phyloP scores from a whole-genome alignment of 1,140 invertebrate genomes.

The Dysdera silvatica region DNA sequence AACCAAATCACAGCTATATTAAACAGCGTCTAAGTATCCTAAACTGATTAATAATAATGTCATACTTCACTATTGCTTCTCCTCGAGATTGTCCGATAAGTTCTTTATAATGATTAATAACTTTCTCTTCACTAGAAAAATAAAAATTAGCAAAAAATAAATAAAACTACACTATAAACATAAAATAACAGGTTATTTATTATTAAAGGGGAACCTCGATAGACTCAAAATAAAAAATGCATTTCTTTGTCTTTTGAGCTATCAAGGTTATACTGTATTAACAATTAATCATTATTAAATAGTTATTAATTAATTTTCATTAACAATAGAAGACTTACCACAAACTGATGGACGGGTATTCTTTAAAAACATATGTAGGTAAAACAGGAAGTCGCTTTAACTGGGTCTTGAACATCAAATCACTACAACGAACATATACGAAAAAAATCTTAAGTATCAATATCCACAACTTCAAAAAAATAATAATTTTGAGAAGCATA shows the following conservation, averaged over 20 bases:
- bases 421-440: slow-evolving; percentile 37
- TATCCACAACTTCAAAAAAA: not conserved
- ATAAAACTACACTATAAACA: too few species aligned
- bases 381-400: slow-evolving; percentile 48
- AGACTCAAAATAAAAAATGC: too few species aligned
- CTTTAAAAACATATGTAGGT: slow-evolving; percentile 45
- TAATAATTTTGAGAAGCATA: too few species aligned
- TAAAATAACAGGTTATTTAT: too few species aligned
- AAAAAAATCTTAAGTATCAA: not conserved
- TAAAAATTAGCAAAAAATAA: not conserved
- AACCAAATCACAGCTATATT: too few species aligned
- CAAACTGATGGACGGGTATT: slow-evolving; percentile 47
- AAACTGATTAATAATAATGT: too few species aligned
- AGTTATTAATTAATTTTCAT: not conserved
- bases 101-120: slow-evolving; percentile 47
- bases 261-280: slow-evolving; percentile 5
- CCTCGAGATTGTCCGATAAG: slow-evolving; percentile 47
- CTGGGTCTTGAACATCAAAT: slow-evolving; percentile 42
- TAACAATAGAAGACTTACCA: slow-evolving; percentile 38
- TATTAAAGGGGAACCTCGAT: too few species aligned
- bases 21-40: too few species aligned
- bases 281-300: not conserved
- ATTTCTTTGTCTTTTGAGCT: too few species aligned
- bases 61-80: slow-evolving; percentile 48
- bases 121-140: slow-evolving; percentile 48